These are phyloP conservation scores for Hydrochoerus hydrochaeris DNA, from an alignment of 2,113 vertebrate species.

Conservation along the genomic window DNA sequence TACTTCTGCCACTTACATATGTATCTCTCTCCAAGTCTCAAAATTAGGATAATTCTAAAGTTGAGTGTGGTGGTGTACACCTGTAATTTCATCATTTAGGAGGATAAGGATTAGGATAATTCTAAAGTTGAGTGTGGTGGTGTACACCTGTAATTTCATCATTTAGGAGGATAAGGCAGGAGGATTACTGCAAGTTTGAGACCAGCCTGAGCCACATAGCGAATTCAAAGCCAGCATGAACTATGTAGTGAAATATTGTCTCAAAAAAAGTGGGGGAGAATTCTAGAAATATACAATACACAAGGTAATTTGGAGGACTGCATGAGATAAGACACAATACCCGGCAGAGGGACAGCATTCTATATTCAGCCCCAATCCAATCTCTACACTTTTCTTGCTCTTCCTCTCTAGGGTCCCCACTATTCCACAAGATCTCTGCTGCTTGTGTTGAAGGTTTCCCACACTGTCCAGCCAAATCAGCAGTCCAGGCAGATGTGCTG, in stretches of 20 bases:
- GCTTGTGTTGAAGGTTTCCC: neutral
- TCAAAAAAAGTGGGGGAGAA: neutral
- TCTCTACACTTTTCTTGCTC: neutral
- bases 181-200: neutral
- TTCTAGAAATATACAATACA: neutral
- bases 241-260: neutral
- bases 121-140: neutral
- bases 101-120: neutral
- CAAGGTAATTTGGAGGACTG: neutral
- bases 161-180: neutral
- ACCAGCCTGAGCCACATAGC: neutral
- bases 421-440: neutral
- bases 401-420: neutral
- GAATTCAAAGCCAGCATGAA: neutral
- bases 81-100: neutral
- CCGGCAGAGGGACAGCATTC: neutral
- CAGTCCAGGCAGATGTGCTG: neutral
- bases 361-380: neutral
- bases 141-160: neutral
- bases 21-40: neutral
- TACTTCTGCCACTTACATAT: neutral
- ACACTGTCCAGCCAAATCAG: constrained; percentile 16
- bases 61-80: neutral
- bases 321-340: neutral
- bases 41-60: neutral